Percentiles rank a stretch among this genome's conserved stretches.
phyloP scores from a whole-genome alignment of 2,113 vertebrate genomes.

The Chaetodon auriga region DNA sequence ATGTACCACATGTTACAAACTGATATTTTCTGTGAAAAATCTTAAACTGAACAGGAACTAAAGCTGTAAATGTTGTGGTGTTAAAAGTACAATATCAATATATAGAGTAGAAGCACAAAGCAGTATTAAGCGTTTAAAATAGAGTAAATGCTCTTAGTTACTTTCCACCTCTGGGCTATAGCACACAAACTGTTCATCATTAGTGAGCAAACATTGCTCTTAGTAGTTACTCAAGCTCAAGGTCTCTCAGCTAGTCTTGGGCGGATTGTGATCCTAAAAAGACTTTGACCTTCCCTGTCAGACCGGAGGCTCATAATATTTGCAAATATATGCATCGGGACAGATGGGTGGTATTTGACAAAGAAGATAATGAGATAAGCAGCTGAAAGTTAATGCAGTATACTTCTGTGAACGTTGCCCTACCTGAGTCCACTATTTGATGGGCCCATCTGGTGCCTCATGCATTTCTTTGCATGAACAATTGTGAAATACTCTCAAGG shows the following conservation, averaged over 20 bases:
- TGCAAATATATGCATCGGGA: slow-evolving; percentile 65
- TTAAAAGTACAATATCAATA: background rate
- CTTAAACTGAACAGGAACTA: background rate
- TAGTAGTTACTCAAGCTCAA: slow-evolving; percentile 32
- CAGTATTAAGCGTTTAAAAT: background rate
- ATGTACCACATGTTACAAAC: background rate
- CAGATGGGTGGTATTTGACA: slow-evolving; percentile 63
- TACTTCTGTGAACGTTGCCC: slow-evolving; percentile 20
- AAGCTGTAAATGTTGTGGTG: too few species aligned
- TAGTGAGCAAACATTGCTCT: slow-evolving; percentile 25
- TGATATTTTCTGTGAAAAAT: background rate
- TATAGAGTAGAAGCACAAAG: background rate
- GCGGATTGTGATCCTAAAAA: slow-evolving; percentile 30
- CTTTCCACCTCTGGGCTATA: background rate
- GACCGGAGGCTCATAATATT: slow-evolving; percentile 52
- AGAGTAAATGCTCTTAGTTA: background rate
- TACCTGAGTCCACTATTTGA: slow-evolving; percentile 16
- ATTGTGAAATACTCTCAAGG: slow-evolving; percentile 28
- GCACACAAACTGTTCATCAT: background rate
- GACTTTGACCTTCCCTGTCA: slow-evolving; percentile 61
- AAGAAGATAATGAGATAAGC: slow-evolving; percentile 50
- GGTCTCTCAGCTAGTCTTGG: slow-evolving; percentile 36
- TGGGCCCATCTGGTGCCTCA: slow-evolving; percentile 57
- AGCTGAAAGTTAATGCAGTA: slow-evolving; percentile 40
- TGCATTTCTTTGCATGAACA: slow-evolving; percentile 51